Evolutionary conservation across 2,113 vertebrate genomes (phyloP), one percentile per base, ranked within the genome.

Genomic region (Syngnathus typhle): DNA sequence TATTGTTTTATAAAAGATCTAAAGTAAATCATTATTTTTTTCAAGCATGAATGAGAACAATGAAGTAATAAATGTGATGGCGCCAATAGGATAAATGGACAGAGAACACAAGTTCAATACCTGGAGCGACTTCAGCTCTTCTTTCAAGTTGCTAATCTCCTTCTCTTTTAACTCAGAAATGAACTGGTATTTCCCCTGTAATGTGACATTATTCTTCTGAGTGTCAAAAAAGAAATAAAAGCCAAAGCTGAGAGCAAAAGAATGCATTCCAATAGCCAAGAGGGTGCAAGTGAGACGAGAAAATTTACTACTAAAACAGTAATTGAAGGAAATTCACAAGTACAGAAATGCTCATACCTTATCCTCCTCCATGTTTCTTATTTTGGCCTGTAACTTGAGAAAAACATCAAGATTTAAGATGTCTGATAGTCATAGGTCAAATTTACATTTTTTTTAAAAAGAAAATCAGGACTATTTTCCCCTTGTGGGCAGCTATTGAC

Each of bases 61-160:
- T 5, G 16, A 4, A 23, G 23, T 36, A n/a, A 62, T 52, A 41
- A 62, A 64, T 38, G 23, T 44, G 55, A 55, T 51, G 52, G 64
- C 52, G 41, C 12, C 37, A 36, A 47, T 21, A 32, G 16, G 46
- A 63, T 19, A 67, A 0, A 36, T 27, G 27, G 18, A 75, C 52
- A 43, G 32, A 64, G 58, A 55, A 13, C 13, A 51, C 27, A 51
- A 23, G 62, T 64, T 66, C 38, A n/a, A 76, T 93, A 99, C 96
- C 95, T 98, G 95, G 60, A 96, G 85, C 7, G 77, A 71, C 90
- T 95, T 98, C 68, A 98, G 84, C 71, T 94, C 91, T 86, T 97
- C 94, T 72, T 96, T 98, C 63, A 99, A 82, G 76, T 90, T 94
- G 84, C 87, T 91, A 39, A 94, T 94, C 91, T 98, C 95, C 84